Evolutionary conservation across 1,140 invertebrate species (phyloP).

Genomic region (Zaprionus ornatus): DNA sequence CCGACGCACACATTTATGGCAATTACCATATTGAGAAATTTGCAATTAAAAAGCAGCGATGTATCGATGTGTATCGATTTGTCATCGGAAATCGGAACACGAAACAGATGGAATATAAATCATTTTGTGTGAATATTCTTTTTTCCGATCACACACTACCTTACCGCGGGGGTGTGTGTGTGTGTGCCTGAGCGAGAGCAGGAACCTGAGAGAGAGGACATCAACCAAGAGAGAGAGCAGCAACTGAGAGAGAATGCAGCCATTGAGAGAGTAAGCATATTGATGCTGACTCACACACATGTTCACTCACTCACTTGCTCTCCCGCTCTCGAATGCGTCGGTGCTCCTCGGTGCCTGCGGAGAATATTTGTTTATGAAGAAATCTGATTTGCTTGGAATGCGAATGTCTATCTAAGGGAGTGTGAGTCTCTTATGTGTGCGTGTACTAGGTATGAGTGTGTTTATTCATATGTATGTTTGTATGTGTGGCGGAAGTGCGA

Average conservation of each 20-base stretch:
- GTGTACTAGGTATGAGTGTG: slow-evolving; percentile 35
- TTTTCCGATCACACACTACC: not conserved
- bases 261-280: slow-evolving; percentile 4
- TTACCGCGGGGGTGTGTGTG: slow-evolving; percentile 31
- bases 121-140: not conserved
- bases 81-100: slow-evolving; percentile 17
- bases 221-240: not conserved
- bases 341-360: slow-evolving; percentile 27
- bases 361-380: slow-evolving; percentile 72
- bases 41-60: slow-evolving; percentile 66
- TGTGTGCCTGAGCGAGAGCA: slow-evolving; percentile 7
- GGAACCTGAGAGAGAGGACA: not conserved
- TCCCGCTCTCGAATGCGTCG: slow-evolving; percentile 23
- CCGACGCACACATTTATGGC: slow-evolving; percentile 69
- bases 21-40: slow-evolving; percentile 82
- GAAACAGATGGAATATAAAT: not conserved
- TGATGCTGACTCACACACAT: slow-evolving; percentile 40
- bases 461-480: slow-evolving; percentile 43
- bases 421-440: slow-evolving; percentile 25
- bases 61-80: not conserved
- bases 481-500: slow-evolving; percentile 55
- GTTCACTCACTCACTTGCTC: slow-evolving; percentile 6
- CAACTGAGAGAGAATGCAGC: not conserved
- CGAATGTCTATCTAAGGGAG: slow-evolving; percentile 60
- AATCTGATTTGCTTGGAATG: slow-evolving; percentile 80